Base-by-base conservation (phyloP, 1,140 invertebrate species). In the Anthonomus grandis region DNA sequence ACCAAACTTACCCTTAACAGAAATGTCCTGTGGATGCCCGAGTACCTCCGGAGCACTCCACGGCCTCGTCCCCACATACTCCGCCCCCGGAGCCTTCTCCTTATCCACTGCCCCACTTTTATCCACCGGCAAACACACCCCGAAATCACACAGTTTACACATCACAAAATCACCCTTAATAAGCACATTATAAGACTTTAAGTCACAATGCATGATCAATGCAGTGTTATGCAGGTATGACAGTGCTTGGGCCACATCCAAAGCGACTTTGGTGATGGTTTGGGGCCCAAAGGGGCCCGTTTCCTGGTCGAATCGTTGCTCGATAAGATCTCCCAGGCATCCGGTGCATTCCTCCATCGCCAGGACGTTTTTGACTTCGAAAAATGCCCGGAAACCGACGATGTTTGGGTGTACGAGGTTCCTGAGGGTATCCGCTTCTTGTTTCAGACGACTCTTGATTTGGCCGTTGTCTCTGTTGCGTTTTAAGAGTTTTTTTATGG, bases 101-200 rank as follows among this genome's bases (percentile, higher is more conserved):
- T 74, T 76, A 62, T 85, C 79, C 12, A 88, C 62, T 27, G 77
- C 74, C 4, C 87, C 81, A 65, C 85, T 76, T 52, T 84, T 73
- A 41, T 84, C 83, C 2, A 93, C 64, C 3, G 83, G 84, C 47
- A 91, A 57, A 23, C 85, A 83, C 10, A 90, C 88, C 15, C 90
- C 90, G 79, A 93, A 93, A 70, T 93, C 90, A 72, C 90, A 92
- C 2, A 93, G 71, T 71, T 93, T 93, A 41, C 87, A 86, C 0
- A 76, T 78, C 37, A 81, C 78, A 70, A 89, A 90, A 68, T 90
- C 80, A 18, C 81, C 83, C 66, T 87, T 84, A 8, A 89, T 72
- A 6, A 94, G 76, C 24, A 93, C 75, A 73, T 94, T 94, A 58
- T 82, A 86, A 52, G 89, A 91, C 74, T 93, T 94, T 12, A 93